phyloP scores from a whole-genome alignment of 1,140 invertebrate species.

The Rhyzopertha dominica region DNA sequence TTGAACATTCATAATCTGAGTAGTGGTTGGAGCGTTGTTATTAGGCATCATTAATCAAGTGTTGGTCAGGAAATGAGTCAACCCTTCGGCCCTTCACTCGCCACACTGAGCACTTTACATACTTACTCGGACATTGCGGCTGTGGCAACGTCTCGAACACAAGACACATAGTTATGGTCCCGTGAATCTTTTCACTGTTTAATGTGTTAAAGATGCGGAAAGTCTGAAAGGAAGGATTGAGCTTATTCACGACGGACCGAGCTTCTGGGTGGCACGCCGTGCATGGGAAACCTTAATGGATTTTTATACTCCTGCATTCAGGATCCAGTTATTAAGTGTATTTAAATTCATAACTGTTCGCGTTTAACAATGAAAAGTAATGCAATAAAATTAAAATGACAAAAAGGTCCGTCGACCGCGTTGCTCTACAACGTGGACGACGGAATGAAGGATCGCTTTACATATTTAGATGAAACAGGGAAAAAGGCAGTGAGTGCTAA shows the following conservation, averaged over 20 bases:
- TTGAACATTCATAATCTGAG: conserved; percentile 24
- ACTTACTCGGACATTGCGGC: conserved; percentile 36
- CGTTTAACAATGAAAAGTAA: too few relatives aligned
- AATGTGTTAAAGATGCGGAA: conserved; percentile 31
- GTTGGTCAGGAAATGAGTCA: conserved; percentile 46
- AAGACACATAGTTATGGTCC: conserved; percentile 32
- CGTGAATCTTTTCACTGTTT: conserved; percentile 18
- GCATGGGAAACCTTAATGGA: neutral
- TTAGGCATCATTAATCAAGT: conserved; percentile 46
- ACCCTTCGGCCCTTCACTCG: conserved; percentile 41
- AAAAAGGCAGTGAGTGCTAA: too few relatives aligned
- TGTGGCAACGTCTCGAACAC: too few relatives aligned
- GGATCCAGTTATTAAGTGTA: too few relatives aligned
- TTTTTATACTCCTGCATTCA: too few relatives aligned
- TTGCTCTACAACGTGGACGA: too few relatives aligned
- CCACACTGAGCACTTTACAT: conserved; percentile 42
- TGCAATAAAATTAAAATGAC: too few relatives aligned
- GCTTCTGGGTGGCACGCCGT: conserved; percentile 19
- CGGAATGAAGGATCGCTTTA: too few relatives aligned
- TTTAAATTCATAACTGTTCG: too few relatives aligned
- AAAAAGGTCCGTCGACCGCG: too few relatives aligned
- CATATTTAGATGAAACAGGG: too few relatives aligned
- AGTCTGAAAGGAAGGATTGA: neutral
- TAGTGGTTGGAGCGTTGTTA: conserved; percentile 38
- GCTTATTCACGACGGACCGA: conserved; percentile 10